Conservation (phyloP, 2,888 invertebrate species). For the Drosophila engyochracea region DNA sequence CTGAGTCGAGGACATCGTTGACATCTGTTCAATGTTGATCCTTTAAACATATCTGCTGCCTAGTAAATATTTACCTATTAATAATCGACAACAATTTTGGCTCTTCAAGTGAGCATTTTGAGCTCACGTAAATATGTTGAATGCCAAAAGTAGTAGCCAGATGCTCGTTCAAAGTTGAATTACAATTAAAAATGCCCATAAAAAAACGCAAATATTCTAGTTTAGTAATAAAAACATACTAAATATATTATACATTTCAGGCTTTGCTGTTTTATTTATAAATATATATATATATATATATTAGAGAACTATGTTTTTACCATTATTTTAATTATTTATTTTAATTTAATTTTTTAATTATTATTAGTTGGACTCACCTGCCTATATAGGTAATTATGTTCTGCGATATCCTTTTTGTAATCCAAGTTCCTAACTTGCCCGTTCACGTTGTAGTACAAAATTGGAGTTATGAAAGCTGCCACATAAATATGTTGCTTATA, state of each 20-base stretch:
- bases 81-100: neutral
- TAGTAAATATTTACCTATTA: neutral
- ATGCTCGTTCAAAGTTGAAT: conserved; percentile 22
- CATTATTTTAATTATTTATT: neutral
- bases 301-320: neutral
- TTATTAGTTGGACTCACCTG: conserved; percentile 54
- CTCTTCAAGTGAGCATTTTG: neutral
- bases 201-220: neutral
- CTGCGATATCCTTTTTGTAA: conserved; percentile 39
- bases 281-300: neutral
- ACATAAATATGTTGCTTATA: conserved; percentile 58
- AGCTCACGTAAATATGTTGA: conserved; percentile 23
- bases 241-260: neutral
- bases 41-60: neutral
- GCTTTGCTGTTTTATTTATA: neutral
- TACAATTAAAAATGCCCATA: conserved; percentile 6
- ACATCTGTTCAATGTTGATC: neutral
- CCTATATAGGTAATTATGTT: conserved; percentile 35
- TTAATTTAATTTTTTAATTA: neutral
- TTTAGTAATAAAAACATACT: neutral
- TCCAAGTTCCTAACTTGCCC: conserved; percentile 37
- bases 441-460: conserved; percentile 45
- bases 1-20: neutral
- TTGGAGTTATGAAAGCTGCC: conserved; percentile 57
- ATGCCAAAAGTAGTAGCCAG: conserved; percentile 48